Evolutionary conservation across 2,888 invertebrate species (phyloP).

Genomic region (Ormyrus labotus): DNA sequence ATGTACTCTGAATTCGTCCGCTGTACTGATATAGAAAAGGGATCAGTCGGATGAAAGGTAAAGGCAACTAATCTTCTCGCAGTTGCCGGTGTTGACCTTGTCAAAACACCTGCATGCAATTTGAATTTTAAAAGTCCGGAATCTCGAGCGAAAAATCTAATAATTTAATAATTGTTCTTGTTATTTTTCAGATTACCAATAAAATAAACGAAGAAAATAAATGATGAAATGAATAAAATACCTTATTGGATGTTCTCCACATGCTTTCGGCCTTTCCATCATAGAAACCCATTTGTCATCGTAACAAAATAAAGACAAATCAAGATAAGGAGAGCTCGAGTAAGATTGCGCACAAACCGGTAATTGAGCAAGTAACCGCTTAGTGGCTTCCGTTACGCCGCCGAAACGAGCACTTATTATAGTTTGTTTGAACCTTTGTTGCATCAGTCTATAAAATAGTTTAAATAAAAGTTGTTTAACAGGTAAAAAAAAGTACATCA

Average conservation of each 20-base stretch:
- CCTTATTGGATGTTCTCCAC: conserved; percentile 94
- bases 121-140: conserved; percentile 87
- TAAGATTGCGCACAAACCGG: conserved; percentile 97
- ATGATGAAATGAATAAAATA: conserved; percentile 68
- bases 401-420: conserved; percentile 93
- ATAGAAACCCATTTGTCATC: conserved; percentile 97
- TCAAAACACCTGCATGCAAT: conserved; percentile 83
- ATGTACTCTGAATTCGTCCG: conserved; percentile 94
- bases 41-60: conserved; percentile 97
- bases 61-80: conserved; percentile 92
- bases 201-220: background rate
- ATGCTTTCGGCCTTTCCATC: conserved; percentile 95
- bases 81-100: conserved; percentile 81
- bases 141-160: conserved; percentile 90
- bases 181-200: background rate
- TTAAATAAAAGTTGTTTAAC: conserved; percentile 14
- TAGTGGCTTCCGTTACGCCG: conserved; percentile 92
- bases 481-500: background rate
- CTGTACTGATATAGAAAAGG: conserved; percentile 96
- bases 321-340: conserved; percentile 94
- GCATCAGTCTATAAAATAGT: conserved; percentile 75
- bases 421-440: conserved; percentile 89
- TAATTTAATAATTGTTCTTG: conserved; percentile 4
- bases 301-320: conserved; percentile 93
- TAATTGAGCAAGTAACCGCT: conserved; percentile 90